Conservation (phyloP, 2,797 vertebrate genomes). For the Taeniopygia guttata region DNA sequence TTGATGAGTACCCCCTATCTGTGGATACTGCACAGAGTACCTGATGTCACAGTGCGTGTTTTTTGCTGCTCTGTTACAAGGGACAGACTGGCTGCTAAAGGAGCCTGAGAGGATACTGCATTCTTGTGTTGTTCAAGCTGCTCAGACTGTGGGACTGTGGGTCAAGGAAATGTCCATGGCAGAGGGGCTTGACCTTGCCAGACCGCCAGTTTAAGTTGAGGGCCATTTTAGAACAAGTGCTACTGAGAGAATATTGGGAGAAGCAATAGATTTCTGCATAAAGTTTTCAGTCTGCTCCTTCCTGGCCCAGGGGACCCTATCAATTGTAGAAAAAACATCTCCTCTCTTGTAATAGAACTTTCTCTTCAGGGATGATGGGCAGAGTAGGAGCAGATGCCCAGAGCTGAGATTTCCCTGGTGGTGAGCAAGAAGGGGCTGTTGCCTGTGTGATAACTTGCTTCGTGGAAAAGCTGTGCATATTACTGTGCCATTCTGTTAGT, state of each 20-base stretch:
- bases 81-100: not conserved
- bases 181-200: not conserved
- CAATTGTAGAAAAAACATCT: not conserved
- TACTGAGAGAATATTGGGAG: not conserved
- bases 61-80: not conserved
- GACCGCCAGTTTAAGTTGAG: not conserved
- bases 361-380: not conserved
- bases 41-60: not conserved
- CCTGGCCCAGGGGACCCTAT: not conserved
- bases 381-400: not conserved
- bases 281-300: not conserved
- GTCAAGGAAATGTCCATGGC: not conserved
- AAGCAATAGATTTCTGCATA: not conserved
- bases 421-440: not conserved
- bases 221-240: rapidly evolving
- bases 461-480: not conserved
- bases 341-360: not conserved
- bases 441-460: not conserved
- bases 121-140: not conserved
- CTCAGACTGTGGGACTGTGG: not conserved
- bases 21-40: not conserved
- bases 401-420: not conserved
- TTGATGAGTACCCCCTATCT: not conserved
- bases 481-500: not conserved
- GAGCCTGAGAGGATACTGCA: not conserved